Base-by-base conservation (phyloP, 2,113 vertebrate genomes). In the Corythornis cristatus region DNA sequence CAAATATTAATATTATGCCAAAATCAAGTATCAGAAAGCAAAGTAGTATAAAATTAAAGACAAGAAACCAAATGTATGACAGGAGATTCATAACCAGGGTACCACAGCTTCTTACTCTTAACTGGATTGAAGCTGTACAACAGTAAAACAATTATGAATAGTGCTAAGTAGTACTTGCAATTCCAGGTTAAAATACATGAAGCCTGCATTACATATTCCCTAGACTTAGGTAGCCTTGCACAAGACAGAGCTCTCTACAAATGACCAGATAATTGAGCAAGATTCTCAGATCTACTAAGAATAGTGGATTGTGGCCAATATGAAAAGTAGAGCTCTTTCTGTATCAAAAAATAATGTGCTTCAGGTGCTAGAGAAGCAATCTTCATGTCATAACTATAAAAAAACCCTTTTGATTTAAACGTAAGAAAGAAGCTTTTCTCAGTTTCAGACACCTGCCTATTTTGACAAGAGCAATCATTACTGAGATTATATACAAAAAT, bases 391-490 rank as follows among this genome's bases (percentile, higher is more conserved):
- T 88, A 70, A 33, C n/a, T 48, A 37, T 21, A 62, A 86, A 86
- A 85, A 85, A 35, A 1, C 8, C 12, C 21, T 54, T 66, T 37
- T 57, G 35, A 53, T 73, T 93, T 80, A 85, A 29, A 28, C 50
- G 37, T 66, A 83, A 66, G 48, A 61, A 89, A 83, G 50, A 88
- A 90, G 8, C 42, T 60, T 43, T 79, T 88, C 46, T 78, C 61
- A 48, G 50, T 84, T 87, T 93, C 37, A 62, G 35, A 20, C 50
- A 46, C 26, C 81, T 43, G 26, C 31, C 15, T 56, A 79, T 87
- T 96, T 93, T 91, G 50, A 93, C 64, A 92, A 72, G 19, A 89
- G n/a, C 58, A 89, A 42, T 74, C 60, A 77, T 74, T 68, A 72
- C 54, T 77, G 35, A 40, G 46, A 79, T 71, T 60, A 68, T 45